phyloP scores from a whole-genome alignment of 2,888 invertebrate genomes.

The Drosophila robusta region DNA sequence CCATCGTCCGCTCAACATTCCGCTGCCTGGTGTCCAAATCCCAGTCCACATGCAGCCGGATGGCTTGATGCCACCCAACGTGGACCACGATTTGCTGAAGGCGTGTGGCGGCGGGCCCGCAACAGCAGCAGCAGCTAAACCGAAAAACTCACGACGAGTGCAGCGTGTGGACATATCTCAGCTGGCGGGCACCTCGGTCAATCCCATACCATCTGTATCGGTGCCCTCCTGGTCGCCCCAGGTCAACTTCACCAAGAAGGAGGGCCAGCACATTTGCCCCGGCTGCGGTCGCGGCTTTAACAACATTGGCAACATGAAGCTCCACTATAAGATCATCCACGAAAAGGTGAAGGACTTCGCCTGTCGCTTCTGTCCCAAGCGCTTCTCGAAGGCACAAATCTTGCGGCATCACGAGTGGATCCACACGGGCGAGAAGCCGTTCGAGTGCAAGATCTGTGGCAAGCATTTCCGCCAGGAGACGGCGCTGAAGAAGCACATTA shows the following conservation, averaged over 20 bases:
- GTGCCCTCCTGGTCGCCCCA: conserved; percentile 83
- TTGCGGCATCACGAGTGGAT: conserved; percentile 84
- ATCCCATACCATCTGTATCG: conserved; percentile 82
- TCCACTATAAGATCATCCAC: conserved; percentile 83
- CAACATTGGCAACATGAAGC: conserved; percentile 82
- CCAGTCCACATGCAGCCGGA: conserved; percentile 42
- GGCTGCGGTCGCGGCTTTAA: conserved; percentile 83
- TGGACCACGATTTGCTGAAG: conserved; percentile 79
- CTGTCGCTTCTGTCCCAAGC: conserved; percentile 82
- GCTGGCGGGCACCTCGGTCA: conserved; percentile 80
- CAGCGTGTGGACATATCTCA: conserved; percentile 82
- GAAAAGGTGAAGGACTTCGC: conserved; percentile 83
- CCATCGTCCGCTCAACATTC: conserved; percentile 75
- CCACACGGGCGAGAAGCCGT: conserved; percentile 84
- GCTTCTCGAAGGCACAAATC: conserved; percentile 84
- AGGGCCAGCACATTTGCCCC: conserved; percentile 83
- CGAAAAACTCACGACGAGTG: conserved; percentile 81
- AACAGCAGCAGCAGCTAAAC: conserved; percentile 63
- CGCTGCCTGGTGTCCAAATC: conserved; percentile 45
- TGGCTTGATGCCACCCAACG: conserved; percentile 56
- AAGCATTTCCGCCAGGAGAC: conserved; percentile 83
- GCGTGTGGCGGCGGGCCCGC: conserved; percentile 69
- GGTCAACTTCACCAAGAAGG: conserved; percentile 84
- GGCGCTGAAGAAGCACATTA: conserved; percentile 82
- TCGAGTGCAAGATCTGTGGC: conserved; percentile 81